Evolutionary conservation across 1,140 invertebrate genomes (phyloP).

Genomic region (Temnothorax curvispinosus): DNA sequence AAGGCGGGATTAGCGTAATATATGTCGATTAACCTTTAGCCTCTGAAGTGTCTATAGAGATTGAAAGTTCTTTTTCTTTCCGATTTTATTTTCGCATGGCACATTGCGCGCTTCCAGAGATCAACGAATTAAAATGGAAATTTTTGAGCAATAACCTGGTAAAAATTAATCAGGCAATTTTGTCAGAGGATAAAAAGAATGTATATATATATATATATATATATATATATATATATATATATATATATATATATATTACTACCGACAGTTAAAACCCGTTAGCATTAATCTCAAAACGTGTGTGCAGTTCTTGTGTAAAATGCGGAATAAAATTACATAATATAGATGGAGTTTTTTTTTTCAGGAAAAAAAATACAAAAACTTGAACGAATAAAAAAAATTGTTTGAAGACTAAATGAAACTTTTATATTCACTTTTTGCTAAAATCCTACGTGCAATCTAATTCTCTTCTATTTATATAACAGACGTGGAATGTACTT

Average conservation of each 20-base stretch:
- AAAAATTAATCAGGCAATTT: neutral
- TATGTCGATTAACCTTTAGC: neutral
- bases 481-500: neutral
- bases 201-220: too few relatives aligned
- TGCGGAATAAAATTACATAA: neutral
- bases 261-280: neutral
- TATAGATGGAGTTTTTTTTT: neutral
- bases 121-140: neutral
- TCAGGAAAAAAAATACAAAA: neutral
- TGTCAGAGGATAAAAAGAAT: neutral
- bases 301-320: neutral
- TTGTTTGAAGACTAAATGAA: neutral
- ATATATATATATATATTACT: neutral
- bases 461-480: neutral
- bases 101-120: neutral
- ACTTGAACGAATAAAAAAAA: neutral
- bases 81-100: neutral
- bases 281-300: neutral
- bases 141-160: neutral
- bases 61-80: neutral
- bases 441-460: neutral
- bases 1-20: neutral
- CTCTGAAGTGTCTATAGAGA: neutral
- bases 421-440: neutral
- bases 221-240: neutral